Conservation (phyloP, 2,888 invertebrate species). For the Blastobasis adustella region DNA sequence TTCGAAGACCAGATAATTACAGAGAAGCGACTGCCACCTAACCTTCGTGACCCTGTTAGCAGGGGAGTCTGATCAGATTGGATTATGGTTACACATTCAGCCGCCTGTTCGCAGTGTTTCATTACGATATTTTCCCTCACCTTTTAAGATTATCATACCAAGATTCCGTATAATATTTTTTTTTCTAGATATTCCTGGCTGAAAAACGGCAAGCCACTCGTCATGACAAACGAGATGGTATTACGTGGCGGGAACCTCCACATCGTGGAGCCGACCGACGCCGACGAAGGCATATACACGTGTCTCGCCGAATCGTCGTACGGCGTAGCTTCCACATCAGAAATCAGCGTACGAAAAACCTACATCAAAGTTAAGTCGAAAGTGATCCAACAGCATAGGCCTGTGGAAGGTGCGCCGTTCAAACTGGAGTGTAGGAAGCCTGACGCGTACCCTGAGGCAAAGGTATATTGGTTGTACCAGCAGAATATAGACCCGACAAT, state of each 20-base stretch:
- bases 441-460: constrained; percentile 45
- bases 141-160: no score
- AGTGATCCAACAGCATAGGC: neutral
- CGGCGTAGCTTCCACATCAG: constrained; percentile 42
- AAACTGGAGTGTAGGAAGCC: constrained; percentile 44
- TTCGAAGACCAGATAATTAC: no score
- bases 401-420: constrained; percentile 44
- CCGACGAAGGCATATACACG: constrained; percentile 46
- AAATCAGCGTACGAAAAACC: constrained; percentile 29
- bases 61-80: no score
- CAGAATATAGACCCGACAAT: constrained; percentile 25
- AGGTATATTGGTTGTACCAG: constrained; percentile 43
- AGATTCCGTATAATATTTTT: no score
- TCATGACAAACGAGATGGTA: neutral
- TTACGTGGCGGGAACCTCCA: neutral
- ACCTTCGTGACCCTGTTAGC: no score
- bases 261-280: constrained; percentile 25
- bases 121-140: no score
- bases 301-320: constrained; percentile 38
- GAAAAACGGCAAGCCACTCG: constrained; percentile 12
- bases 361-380: constrained; percentile 23
- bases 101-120: no score
- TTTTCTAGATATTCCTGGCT: no score
- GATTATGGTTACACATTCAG: no score
- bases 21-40: no score